Evolutionary conservation across 2,113 vertebrate species (phyloP).

Genomic region (Mustelus asterias): DNA sequence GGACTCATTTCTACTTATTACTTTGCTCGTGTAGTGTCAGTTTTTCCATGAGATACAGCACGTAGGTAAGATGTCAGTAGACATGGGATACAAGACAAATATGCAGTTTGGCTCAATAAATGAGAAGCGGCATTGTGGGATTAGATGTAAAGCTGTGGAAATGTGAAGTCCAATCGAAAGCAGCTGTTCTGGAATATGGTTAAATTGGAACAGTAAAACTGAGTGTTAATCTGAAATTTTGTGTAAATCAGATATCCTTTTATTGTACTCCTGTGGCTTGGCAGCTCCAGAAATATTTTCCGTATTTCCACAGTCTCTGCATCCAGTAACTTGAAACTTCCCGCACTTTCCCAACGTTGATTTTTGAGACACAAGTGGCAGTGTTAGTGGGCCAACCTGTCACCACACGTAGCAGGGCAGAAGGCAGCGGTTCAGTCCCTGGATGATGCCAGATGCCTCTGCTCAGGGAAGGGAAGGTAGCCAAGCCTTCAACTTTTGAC

Average conservation of each 20-base stretch:
- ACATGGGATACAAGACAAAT: slow-evolving; percentile 6
- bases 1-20: neutral
- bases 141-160: neutral
- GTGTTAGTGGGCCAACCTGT: neutral
- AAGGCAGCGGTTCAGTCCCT: neutral
- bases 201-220: neutral
- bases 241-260: slow-evolving; percentile 1
- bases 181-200: slow-evolving; percentile 30
- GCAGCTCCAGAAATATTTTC: neutral
- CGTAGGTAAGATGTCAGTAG: neutral
- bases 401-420: neutral
- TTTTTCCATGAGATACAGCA: slow-evolving; percentile 18
- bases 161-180: slow-evolving; percentile 5
- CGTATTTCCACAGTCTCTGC: slow-evolving; percentile 5
- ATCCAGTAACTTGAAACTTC: neutral
- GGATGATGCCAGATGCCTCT: neutral
- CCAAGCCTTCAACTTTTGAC: neutral
- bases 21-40: slow-evolving; percentile 9
- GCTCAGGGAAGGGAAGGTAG: neutral
- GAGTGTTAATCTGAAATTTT: neutral
- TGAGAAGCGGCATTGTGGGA: neutral
- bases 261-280: neutral
- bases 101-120: neutral
- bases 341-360: neutral
- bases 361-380: neutral